These are phyloP conservation scores for Limosa lapponica DNA, from an alignment of 2,797 vertebrate species.

Conservation along the genomic window DNA sequence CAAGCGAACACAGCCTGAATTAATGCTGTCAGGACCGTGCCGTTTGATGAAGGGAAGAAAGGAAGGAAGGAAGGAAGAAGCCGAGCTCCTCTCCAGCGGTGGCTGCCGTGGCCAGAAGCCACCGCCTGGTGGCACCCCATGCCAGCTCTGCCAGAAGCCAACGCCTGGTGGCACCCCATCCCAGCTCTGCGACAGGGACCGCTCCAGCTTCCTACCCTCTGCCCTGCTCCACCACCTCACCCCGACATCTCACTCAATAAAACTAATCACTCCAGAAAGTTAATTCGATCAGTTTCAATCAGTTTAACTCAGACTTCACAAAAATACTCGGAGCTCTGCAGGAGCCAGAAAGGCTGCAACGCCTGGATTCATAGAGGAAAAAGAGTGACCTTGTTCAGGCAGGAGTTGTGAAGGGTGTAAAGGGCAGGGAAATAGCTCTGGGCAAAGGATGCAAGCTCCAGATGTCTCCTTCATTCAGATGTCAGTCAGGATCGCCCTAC, in stretches of 20 bases:
- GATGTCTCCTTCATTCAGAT: not conserved
- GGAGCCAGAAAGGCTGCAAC: not conserved
- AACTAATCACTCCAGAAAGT: not conserved
- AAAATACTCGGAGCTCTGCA: not conserved
- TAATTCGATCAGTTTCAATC: not conserved
- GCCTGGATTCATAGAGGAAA: not conserved
- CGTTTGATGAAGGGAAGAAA: rapidly evolving
- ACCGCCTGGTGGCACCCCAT: not conserved
- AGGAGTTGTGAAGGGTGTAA: not conserved
- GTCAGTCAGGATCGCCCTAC: not conserved
- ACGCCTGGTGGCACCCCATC: too few relatives aligned
- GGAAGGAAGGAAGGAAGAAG: rapidly evolving
- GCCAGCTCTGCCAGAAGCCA: too few relatives aligned
- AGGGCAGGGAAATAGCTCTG: not conserved
- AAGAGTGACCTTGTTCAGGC: not conserved
- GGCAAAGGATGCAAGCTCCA: not conserved
- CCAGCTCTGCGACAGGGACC: not conserved
- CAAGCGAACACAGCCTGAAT: rapidly evolving
- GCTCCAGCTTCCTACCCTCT: not conserved
- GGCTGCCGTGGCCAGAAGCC: not conserved
- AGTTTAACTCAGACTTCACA: not conserved
- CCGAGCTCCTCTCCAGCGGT: not conserved
- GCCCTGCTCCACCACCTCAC: not conserved
- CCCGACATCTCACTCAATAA: not conserved
- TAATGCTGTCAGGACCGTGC: rapidly evolving